Percentiles rank a stretch among this genome's conserved stretches.
phyloP scores from a whole-genome alignment of 2,797 vertebrate species.

The Lepilemur ruficaudatus region DNA sequence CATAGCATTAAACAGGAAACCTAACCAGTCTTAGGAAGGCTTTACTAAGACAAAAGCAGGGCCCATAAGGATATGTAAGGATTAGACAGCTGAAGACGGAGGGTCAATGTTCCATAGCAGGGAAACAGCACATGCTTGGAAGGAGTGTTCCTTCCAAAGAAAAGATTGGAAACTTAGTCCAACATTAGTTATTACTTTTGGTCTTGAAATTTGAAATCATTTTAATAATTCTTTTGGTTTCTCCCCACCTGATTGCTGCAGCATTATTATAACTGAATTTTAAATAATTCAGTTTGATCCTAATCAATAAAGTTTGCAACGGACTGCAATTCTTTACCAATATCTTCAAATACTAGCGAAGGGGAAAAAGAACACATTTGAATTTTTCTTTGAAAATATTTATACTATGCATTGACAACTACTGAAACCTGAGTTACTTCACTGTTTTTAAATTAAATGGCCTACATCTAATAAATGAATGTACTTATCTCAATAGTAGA shows the following conservation, averaged over 20 bases:
- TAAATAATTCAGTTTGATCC: not conserved
- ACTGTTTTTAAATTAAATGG: conserved; percentile 69
- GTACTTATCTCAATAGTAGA: conserved; percentile 11
- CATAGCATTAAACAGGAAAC: not conserved
- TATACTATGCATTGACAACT: conserved; percentile 35
- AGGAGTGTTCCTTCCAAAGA: not conserved
- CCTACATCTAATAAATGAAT: conserved; percentile 50
- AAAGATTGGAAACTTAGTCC: not conserved
- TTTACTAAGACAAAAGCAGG: not conserved
- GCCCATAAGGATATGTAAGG: not conserved
- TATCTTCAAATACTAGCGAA: not conserved
- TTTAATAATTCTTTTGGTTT: not conserved
- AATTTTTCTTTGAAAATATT: conserved; percentile 50
- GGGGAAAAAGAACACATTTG: not conserved
- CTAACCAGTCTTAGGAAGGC: not conserved
- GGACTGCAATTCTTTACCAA: not conserved
- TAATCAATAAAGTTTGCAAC: not conserved
- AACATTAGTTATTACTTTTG: not conserved
- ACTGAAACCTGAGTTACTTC: conserved; percentile 41
- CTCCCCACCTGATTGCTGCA: not conserved
- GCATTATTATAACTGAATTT: conserved; percentile 4
- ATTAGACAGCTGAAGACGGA: not conserved
- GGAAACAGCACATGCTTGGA: not conserved
- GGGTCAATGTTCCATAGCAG: not conserved
- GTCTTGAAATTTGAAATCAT: not conserved